Evolutionary conservation across 2,113 vertebrate species (phyloP).

Genomic region (Aspiorhynchus laticeps): DNA sequence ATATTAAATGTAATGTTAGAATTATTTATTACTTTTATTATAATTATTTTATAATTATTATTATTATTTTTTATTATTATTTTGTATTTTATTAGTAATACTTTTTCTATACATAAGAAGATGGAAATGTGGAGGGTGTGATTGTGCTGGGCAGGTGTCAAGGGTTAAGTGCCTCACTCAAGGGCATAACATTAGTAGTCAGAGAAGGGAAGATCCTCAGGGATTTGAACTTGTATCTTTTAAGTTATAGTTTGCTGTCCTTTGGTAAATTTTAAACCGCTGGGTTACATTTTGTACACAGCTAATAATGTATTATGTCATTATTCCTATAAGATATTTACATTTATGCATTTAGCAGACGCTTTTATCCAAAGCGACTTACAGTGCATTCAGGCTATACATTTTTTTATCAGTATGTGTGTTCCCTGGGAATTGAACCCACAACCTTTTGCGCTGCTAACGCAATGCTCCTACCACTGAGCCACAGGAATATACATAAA

Average conservation of each 20-base stretch:
- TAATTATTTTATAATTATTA: not conserved
- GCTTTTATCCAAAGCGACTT: too few species aligned
- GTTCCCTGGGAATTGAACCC: too few species aligned
- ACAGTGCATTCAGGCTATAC: too few species aligned
- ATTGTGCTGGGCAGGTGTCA: not conserved
- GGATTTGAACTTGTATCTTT: constrained; percentile 21
- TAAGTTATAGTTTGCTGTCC: not conserved
- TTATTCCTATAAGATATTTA: not conserved
- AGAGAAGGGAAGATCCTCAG: not conserved
- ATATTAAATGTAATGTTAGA: too few species aligned
- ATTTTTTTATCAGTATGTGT: too few species aligned
- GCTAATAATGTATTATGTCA: not conserved
- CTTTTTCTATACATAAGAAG: not conserved
- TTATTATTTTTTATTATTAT: not conserved
- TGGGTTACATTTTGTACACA: not conserved
- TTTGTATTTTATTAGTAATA: not conserved
- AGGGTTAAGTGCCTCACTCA: constrained; percentile 24
- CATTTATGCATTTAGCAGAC: too few species aligned
- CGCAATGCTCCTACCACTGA: too few species aligned
- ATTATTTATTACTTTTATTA: too few species aligned
- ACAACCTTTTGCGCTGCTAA: too few species aligned
- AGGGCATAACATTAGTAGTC: constrained; percentile 11
- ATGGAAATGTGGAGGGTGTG: not conserved
- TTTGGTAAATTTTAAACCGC: not conserved
- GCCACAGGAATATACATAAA: too few species aligned